phyloP scores from a whole-genome alignment of 2,797 vertebrate species.

The Xerus rutilus region DNA sequence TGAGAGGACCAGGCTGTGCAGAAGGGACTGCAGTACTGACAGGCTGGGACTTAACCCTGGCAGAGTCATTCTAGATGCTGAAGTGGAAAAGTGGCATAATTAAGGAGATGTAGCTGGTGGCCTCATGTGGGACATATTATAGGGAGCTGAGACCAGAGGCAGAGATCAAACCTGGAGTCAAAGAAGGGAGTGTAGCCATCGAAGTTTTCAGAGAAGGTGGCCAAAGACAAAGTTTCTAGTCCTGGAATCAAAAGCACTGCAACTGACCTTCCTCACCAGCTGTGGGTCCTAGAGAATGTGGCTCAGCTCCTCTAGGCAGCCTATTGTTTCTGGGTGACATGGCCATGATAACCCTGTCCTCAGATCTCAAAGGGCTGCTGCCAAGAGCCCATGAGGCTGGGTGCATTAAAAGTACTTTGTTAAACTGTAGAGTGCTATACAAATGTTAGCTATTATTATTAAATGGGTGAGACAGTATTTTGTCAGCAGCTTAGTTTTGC shows the following conservation, averaged over 20 bases:
- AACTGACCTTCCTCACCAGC: background rate
- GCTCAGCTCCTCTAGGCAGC: background rate
- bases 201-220: background rate
- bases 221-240: background rate
- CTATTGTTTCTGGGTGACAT: background rate
- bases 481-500: constrained; percentile 72
- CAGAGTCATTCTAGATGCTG: background rate
- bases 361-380: background rate
- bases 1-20: background rate
- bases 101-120: background rate
- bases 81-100: background rate
- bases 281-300: accelerated
- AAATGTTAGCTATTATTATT: constrained; percentile 64
- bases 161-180: background rate
- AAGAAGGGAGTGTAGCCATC: background rate
- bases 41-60: background rate
- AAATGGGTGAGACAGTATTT: constrained; percentile 66
- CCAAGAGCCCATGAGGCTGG: background rate
- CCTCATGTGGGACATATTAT: background rate
- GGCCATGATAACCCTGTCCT: constrained; percentile 27
- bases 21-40: background rate
- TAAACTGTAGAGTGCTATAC: constrained; percentile 63
- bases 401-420: constrained; percentile 49
- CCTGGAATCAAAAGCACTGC: background rate
- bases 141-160: background rate